phyloP scores from a whole-genome alignment of 2,113 vertebrate genomes.

The Nymphicus hollandicus region DNA sequence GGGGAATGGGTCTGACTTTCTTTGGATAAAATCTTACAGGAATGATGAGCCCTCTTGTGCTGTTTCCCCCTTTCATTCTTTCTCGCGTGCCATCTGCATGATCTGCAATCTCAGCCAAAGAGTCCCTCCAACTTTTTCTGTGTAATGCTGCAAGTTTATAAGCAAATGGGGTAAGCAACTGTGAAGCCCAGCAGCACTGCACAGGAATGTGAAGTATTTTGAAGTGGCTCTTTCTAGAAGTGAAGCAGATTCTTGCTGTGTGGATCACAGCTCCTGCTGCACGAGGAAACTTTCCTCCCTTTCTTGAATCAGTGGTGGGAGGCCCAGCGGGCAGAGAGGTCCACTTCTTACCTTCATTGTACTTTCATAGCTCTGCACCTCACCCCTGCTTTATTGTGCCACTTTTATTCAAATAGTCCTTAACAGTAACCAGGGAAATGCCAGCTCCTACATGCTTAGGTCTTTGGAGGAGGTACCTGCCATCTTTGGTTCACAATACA shows the following conservation, averaged over 20 bases:
- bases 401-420: background rate
- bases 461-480: background rate
- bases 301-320: background rate
- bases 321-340: rapidly evolving
- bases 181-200: background rate
- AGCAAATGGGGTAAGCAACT: background rate
- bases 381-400: background rate
- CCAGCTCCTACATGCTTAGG: background rate
- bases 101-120: background rate
- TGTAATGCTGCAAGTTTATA: background rate
- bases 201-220: constrained; percentile 50
- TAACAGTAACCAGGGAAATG: background rate
- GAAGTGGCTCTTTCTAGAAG: constrained; percentile 22
- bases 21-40: constrained; percentile 21
- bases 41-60: background rate
- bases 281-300: background rate
- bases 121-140: background rate
- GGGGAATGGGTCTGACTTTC: background rate
- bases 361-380: background rate
- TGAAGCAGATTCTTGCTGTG: constrained; percentile 26
- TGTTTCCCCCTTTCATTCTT: background rate
- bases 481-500: background rate
- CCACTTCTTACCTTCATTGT: background rate
- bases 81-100: background rate
- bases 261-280: background rate